Evolutionary conservation across 2,888 invertebrate genomes (phyloP).

Genomic region (Philhelius pedissequus): DNA sequence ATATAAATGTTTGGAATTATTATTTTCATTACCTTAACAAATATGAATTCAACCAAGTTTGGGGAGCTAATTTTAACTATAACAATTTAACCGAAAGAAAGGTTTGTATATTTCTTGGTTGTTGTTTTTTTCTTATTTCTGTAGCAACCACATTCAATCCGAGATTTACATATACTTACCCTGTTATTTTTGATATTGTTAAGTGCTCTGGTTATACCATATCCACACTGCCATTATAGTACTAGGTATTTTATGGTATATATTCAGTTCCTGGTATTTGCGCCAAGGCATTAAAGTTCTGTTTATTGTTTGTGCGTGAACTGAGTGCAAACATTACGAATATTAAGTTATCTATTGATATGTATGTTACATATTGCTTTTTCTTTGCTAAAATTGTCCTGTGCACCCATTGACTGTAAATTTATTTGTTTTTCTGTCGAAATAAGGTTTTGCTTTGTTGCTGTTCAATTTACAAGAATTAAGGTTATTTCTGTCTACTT

Average conservation of each 20-base stretch:
- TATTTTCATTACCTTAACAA: no score
- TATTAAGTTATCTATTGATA: neutral
- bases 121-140: no score
- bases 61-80: no score
- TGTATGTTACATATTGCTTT: neutral
- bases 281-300: neutral
- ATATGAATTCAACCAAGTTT: no score
- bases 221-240: no score
- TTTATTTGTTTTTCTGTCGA: neutral
- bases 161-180: no score
- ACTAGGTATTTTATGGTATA: no score
- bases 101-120: no score
- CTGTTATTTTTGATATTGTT: neutral
- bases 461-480: neutral
- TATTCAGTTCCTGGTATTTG: no score
- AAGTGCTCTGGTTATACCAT: neutral
- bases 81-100: no score
- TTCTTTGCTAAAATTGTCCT: neutral
- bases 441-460: neutral
- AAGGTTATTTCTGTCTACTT: neutral
- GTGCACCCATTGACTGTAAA: neutral
- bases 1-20: no score
- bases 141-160: no score
- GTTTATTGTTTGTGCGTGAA: neutral
- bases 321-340: neutral